These are phyloP conservation scores for Paradisaea rubra DNA, from an alignment of 2,113 vertebrate genomes.

Conservation along the genomic window DNA sequence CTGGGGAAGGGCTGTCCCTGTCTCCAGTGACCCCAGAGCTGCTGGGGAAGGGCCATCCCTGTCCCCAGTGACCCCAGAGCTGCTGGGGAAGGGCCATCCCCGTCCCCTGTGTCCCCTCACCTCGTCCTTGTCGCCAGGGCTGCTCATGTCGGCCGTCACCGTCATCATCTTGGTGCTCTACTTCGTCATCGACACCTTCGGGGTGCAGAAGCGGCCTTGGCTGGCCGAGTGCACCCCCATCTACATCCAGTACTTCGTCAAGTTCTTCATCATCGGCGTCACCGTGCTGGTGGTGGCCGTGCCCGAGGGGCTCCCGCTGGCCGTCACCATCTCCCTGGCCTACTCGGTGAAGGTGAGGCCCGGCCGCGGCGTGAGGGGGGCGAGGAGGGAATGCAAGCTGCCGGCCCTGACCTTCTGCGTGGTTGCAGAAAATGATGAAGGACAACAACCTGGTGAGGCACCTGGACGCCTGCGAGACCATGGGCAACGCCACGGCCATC, in stretches of 20 bases:
- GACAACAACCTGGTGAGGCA: conserved; percentile 97
- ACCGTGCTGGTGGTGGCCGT: conserved; percentile 95
- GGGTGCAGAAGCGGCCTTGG: conserved; percentile 79
- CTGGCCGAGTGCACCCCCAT: conserved; percentile 87
- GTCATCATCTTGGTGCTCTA: conserved; percentile 94
- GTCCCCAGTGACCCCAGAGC: background rate
- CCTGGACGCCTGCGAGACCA: conserved; percentile 95
- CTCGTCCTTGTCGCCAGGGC: conserved; percentile 68
- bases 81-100: background rate
- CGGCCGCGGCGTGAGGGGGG: accelerated
- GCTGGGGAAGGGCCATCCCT: background rate
- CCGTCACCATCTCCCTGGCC: conserved; percentile 94
- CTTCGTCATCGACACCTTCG: conserved; percentile 91
- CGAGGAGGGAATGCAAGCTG: accelerated
- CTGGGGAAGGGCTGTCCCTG: background rate
- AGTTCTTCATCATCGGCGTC: conserved; percentile 98
- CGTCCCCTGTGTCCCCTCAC: background rate
- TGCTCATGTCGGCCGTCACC: conserved; percentile 92
- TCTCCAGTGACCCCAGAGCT: background rate
- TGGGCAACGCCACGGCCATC: conserved; percentile 97
- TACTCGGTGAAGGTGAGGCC: conserved; percentile 92
- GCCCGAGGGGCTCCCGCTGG: conserved; percentile 91
- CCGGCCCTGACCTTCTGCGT: background rate
- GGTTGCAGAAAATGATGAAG: conserved; percentile 96
- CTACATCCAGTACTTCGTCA: conserved; percentile 97